Base-by-base conservation (phyloP, 2,113 vertebrate species). In the Piaya cayana region DNA sequence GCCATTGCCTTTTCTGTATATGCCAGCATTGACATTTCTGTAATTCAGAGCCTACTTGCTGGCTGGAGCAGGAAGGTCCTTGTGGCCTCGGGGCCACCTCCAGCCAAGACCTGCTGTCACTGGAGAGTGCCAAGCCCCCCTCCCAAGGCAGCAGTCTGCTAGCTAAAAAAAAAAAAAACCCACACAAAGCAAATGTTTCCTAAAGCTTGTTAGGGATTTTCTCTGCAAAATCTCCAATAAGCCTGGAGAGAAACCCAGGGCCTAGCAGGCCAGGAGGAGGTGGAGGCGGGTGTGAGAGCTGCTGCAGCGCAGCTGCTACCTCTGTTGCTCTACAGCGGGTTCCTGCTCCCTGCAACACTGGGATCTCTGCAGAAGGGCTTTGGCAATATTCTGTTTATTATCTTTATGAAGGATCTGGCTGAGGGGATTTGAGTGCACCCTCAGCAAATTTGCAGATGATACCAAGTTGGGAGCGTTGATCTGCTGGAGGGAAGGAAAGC, bases 331-430 rank as follows among this genome's bases (percentile, higher is more conserved):
- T 15, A 1, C n/a, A 32, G 15, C 3, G 1, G 22, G 11, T 26
- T 64, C 15, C 53, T 1, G 14, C 65, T 58, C 1, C 1, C 42
- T 1, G 0, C 3, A 8, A 9, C 56, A 12, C 39, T 1, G 4
- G 11, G 27, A 11, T 27, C 27, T 43, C 60, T 32, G 60, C 37
- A 29, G 36, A 26, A 53, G 4, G 14, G 16, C 21, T 58, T 68
- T 39, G 30, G 47, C 45, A 58, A 49, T 23, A 22, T 49, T 23
- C 21, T 49, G 47, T 49, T 21, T 23, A 22, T 22, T 49, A 49
- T 49, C 47, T 49, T 23, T 49, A 49, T 49, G 20, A 49, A 49
- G 22, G 21, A 49, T 49, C 47, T 49, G 47, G 21, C 10, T 20
- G 20, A 49, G 47, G 22, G 22, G 47, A 49, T 12, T 39, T 12